phyloP scores from a whole-genome alignment of 2,113 vertebrate species.

The Seriola aureovittata region DNA sequence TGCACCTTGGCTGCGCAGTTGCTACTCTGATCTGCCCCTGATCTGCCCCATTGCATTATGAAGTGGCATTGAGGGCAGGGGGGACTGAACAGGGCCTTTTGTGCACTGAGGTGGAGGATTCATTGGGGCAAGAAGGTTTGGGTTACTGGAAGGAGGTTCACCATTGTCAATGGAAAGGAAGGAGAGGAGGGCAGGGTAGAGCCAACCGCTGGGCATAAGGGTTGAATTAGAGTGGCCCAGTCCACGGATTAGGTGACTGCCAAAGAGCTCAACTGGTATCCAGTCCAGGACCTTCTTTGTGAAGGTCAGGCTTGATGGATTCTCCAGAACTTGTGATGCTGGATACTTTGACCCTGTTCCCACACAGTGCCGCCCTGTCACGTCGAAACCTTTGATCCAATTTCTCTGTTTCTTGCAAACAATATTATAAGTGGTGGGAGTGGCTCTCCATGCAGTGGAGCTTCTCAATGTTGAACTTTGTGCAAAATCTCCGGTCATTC shows the following conservation, averaged over 20 bases:
- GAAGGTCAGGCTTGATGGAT: constrained; percentile 80
- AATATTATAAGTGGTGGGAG: neutral
- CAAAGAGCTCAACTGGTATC: constrained; percentile 59
- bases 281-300: constrained; percentile 78
- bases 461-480: neutral
- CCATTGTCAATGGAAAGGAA: constrained; percentile 75
- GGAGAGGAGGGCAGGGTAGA: constrained; percentile 70
- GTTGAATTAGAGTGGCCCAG: constrained; percentile 70
- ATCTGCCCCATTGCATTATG: constrained; percentile 77
- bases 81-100: constrained; percentile 80
- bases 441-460: neutral
- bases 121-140: constrained; percentile 78
- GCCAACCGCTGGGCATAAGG: constrained; percentile 74
- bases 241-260: constrained; percentile 78
- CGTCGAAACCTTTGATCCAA: constrained; percentile 37
- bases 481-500: neutral
- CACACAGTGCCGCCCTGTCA: constrained; percentile 54
- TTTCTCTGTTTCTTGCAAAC: neutral
- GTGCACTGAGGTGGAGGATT: constrained; percentile 79
- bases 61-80: constrained; percentile 68
- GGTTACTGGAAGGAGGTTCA: constrained; percentile 82
- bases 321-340: constrained; percentile 62
- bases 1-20: constrained; percentile 50
- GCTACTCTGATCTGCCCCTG: constrained; percentile 76
- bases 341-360: constrained; percentile 76